These are phyloP conservation scores for Sinocyclocheilus grahami DNA, from an alignment of 2,113 vertebrate species.

Conservation along the genomic window DNA sequence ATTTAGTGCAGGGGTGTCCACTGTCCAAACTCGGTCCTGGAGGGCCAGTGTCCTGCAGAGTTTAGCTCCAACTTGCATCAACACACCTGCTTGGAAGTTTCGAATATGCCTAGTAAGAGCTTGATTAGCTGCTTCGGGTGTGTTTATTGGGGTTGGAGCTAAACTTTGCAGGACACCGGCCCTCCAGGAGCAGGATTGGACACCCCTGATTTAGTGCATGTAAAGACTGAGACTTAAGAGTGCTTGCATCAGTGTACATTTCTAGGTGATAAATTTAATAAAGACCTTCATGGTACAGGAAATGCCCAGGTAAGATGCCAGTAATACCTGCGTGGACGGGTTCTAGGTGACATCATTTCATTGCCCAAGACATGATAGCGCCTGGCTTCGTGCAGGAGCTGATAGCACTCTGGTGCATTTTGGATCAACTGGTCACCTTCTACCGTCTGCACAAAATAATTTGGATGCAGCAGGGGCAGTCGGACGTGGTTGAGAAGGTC, in stretches of 20 bases:
- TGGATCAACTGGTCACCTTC: slow-evolving; percentile 96
- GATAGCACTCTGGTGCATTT: slow-evolving; percentile 94
- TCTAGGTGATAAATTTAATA: background rate
- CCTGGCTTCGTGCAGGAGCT: slow-evolving; percentile 93
- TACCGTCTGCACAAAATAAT: slow-evolving; percentile 86
- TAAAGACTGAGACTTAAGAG: background rate
- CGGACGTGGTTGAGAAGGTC: slow-evolving; percentile 91
- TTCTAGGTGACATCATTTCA: slow-evolving; percentile 98
- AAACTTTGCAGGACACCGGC: too few species aligned
- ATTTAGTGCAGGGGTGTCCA: too few species aligned
- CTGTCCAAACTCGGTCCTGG: too few species aligned
- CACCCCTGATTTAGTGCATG: too few species aligned
- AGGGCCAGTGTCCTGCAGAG: too few species aligned
- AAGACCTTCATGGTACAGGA: background rate
- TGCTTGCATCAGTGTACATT: background rate
- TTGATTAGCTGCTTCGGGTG: too few species aligned
- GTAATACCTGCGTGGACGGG: slow-evolving; percentile 91
- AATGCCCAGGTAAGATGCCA: background rate
- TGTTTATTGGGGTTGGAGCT: too few species aligned
- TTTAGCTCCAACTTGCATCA: too few species aligned
- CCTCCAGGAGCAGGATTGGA: too few species aligned
- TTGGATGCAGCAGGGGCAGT: slow-evolving; percentile 89
- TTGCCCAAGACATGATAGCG: slow-evolving; percentile 97
- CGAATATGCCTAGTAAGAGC: too few species aligned
- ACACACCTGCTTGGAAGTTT: too few species aligned